Percentiles rank a stretch among this genome's conserved stretches.
Evolutionary conservation across 2,113 vertebrate species (phyloP).

Genomic region (Ceratotherium simum): DNA sequence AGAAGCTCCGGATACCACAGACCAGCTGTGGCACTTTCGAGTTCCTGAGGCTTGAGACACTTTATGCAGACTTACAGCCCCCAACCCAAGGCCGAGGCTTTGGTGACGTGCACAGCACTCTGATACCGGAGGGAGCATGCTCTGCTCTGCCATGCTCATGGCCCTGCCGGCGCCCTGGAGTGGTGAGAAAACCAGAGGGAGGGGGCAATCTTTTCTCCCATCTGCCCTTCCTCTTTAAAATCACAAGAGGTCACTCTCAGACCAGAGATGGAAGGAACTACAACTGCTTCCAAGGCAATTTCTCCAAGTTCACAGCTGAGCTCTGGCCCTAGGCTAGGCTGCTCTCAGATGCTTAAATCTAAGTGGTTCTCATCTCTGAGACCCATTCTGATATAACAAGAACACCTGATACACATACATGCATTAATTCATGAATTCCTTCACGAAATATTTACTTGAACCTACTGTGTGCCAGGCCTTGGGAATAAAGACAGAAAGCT

Average conservation of each 20-base stretch:
- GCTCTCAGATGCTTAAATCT: background rate
- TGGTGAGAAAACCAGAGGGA: background rate
- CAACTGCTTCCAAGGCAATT: background rate
- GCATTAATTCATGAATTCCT: background rate
- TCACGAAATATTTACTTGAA: background rate
- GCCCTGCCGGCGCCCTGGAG: background rate
- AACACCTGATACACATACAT: background rate
- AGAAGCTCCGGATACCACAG: background rate
- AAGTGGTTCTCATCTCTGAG: background rate
- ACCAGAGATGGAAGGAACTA: conserved; percentile 16
- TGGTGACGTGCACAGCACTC: background rate
- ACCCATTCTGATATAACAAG: background rate
- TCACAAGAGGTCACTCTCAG: conserved; percentile 80
- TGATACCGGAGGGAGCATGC: background rate
- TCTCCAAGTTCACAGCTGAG: background rate
- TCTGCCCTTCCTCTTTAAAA: conserved; percentile 54
- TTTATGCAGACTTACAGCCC: background rate
- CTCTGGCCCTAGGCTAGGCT: background rate
- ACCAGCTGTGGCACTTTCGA: background rate
- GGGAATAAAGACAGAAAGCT: background rate
- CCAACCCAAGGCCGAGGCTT: background rate
- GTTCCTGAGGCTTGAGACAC: background rate
- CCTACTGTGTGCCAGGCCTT: background rate
- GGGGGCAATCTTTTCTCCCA: background rate
- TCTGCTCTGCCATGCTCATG: background rate